Conservation (phyloP, 1,140 invertebrate species). For the Lordiphosa stackelbergi region DNA sequence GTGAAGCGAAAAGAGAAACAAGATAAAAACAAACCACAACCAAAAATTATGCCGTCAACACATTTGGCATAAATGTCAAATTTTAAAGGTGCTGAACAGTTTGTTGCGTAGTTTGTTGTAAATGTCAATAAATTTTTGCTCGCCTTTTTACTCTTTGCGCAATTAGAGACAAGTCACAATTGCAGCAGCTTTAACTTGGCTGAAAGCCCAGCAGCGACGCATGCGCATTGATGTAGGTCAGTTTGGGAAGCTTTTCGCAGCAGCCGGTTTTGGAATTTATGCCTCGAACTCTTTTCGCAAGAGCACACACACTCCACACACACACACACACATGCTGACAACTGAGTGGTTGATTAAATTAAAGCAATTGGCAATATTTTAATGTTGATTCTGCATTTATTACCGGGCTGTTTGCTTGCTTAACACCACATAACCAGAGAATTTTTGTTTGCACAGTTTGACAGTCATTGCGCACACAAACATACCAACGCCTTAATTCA, state of each 20-base stretch:
- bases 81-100: slow-evolving; percentile 26
- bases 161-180: slow-evolving; percentile 61
- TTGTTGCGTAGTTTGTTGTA: slow-evolving; percentile 55
- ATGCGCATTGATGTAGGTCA: slow-evolving; percentile 71
- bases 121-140: slow-evolving; percentile 54
- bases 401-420: slow-evolving; percentile 15
- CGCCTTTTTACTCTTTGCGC: slow-evolving; percentile 45
- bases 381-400: slow-evolving; percentile 51
- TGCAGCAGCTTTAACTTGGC: slow-evolving; percentile 37
- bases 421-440: slow-evolving; percentile 28
- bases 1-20: slow-evolving; percentile 31
- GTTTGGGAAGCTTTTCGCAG: slow-evolving; percentile 62
- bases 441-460: slow-evolving; percentile 49
- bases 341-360: slow-evolving; percentile 47
- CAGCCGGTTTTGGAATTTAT: slow-evolving; percentile 60
- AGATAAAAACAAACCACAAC: slow-evolving; percentile 18
- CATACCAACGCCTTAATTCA: neutral
- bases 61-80: slow-evolving; percentile 15
- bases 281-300: slow-evolving; percentile 57
- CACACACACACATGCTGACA: slow-evolving; percentile 5
- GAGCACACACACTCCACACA: slow-evolving; percentile 8
- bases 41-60: slow-evolving; percentile 9
- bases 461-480: slow-evolving; percentile 7
- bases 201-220: slow-evolving; percentile 42
- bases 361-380: slow-evolving; percentile 62